Base-by-base conservation (phyloP, 2,797 vertebrate genomes). In the Cyprinodon diabolis region DNA sequence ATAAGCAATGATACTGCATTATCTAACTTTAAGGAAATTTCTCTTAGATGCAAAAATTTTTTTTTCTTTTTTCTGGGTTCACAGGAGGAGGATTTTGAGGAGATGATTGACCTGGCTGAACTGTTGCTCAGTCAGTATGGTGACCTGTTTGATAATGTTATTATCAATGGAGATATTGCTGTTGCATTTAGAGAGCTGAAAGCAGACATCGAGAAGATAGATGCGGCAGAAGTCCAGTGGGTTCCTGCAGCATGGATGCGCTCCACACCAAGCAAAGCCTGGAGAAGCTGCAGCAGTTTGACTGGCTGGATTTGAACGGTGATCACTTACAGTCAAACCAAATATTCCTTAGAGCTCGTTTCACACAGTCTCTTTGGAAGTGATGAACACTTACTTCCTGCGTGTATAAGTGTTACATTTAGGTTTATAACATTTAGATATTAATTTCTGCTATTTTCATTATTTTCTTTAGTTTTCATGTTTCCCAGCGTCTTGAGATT, bases 81-180 rank as follows among this genome's bases (percentile, higher is more conserved):
- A 76, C 91, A 99, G 97, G 97, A 99, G 85, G 96, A 96, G 89
- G 97, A 99, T 76, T 97, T 98, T 84, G 94, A 97, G 65, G 95
- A 97, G 80, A 98, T 99, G 96, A 96, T 97, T 76, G 90, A 91
- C 86, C 94, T 87, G 72, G 95, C 96, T 74, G 95, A 96, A 43
- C 87, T 92, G 81, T 96, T 97, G 94, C 97, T 97, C 89, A 91
- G 69, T 79, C 96, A 96, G 69, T 96, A 95, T 0, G 94, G 95
- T 48, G 95, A 96, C 90, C 94, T 97, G 87, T 97, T 98, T 69
- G 96, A 98, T 87, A 96, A 95, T 91, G 94, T 96, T 83, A 93
- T 97, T 19, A 84, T 98, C 71, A 98, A 97, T 2, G 97, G 97
- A 30, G 97, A 99, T 79, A 92, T 97, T 0, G 87, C 94, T 0